Evolutionary conservation across 2,113 vertebrate species (phyloP), one percentile per base, ranked within the genome.

Genomic region (Acanthisitta chloris): DNA sequence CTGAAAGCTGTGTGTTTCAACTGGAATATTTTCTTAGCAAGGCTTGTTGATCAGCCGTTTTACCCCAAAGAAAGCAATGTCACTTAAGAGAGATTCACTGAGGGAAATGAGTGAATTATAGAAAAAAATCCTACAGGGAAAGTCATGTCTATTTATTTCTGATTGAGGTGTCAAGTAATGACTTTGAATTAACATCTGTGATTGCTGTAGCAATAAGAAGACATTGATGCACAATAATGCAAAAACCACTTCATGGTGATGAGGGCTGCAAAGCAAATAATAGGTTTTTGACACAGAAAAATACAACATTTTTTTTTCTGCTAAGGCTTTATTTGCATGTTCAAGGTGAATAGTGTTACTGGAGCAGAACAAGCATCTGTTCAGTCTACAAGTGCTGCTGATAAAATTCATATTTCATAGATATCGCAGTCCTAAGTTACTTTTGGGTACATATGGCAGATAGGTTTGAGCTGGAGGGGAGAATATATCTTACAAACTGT

Each of bases 171-270:
- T 84, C 79, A 67, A 55, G 80, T 94, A 91, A 81, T 88, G 87
- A 87, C 88, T 93, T 89, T 61, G 83, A 88, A 81, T 94, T 95
- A 94, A 82, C 62, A 82, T 92, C 61, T 48, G 40, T 90, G 86
- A 94, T 92, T 89, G 78, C 90, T 76, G n/a, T 67, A 59, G 67
- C 1, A 3, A 45, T 83, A 62, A 76, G 83, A 88, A 82, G 88
- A 64, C n/a, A 28, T 24, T 88, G 76, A 88, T 92, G 88, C 77
- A 86, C 54, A 82, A 12, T 84, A 81, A 73, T 87, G 71, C 79
- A 83, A 86, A 90, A 93, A 24, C 17, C 45, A 71, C 67, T 94
- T 94, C 18, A 40, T 86, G 64, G 16, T 82, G 83, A 43, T 52
- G 65, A 79, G 29, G 61, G n/a, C 46, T 88, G 49, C 59, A 72